Evolutionary conservation across 2,797 vertebrate genomes (phyloP), one percentile per base, ranked within the genome.

Genomic region (Falco concolor): DNA sequence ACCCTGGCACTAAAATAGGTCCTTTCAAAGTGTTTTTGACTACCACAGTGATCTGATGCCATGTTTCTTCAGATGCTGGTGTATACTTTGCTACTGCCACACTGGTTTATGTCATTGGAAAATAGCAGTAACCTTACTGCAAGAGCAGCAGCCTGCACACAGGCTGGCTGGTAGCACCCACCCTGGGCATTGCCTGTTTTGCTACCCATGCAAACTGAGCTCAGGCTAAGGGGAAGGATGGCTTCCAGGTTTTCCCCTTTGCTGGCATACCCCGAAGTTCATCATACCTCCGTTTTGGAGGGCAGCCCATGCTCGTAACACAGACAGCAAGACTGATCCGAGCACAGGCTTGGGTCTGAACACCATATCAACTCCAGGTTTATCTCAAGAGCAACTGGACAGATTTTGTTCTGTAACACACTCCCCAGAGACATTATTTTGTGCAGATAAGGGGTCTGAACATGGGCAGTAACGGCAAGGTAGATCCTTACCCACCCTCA

Each of bases 1-100:
- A 94, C 93, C 90, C 89, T 91, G 75, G 68, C 93, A 78, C 88
- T 84, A 83, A 96, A 95, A 95, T 54, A 95, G 77, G 57, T 75
- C 36, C 53, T 87, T 93, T 87, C 91, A 95, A 95, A 94, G 88
- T 20, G 18, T 84, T 95, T 95, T 45, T 52, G 28, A 59, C 47
- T 72, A 6, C 23, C 13, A 53, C 50, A 52, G 76, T 32, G 79
- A 74, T 85, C 28, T 67, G 56, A 59, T 74, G 56, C 88, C 47
- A 11, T 3, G 12, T 44, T 80, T 56, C 52, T 83, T 30, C 57
- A 45, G 45, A 2, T 42, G 38, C 32, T 1, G 52, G 59, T 30
- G 27, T 40, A 14, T 16, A 30, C 7, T 30, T 28, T 17, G 7
- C 14, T 20, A 6, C 0, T 75, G 34, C 57, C 13, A 5, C 4